Conservation (phyloP, 2,113 vertebrate species). For the Pampusana beccarii region DNA sequence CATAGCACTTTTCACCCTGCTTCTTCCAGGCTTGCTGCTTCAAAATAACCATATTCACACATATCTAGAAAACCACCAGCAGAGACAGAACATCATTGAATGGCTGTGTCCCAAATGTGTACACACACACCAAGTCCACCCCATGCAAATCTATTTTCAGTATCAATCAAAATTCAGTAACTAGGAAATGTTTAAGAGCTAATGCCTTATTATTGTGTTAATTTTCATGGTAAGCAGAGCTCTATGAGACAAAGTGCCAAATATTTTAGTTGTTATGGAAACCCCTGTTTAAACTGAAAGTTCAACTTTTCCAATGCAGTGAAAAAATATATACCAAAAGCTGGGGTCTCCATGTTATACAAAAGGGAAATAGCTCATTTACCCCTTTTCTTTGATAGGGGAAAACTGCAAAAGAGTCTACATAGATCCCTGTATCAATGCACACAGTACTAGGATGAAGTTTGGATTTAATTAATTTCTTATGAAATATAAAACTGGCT, state of each 20-base stretch:
- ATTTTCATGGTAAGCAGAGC: constrained; percentile 12
- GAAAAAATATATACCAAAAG: not conserved
- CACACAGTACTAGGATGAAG: not conserved
- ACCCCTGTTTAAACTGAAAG: constrained; percentile 14
- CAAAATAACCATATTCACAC: not conserved
- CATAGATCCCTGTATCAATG: not conserved
- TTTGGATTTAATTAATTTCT: not conserved
- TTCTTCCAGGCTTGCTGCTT: not conserved
- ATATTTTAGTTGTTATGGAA: constrained; percentile 51
- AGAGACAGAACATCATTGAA: not conserved
- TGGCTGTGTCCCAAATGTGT: not conserved
- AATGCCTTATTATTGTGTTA: not conserved
- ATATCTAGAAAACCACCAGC: not conserved
- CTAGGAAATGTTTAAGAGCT: not conserved
- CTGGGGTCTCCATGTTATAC: not conserved
- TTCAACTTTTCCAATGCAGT: constrained; percentile 10
- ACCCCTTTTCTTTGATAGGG: not conserved
- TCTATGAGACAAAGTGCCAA: constrained; percentile 5
- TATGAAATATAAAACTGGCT: not conserved
- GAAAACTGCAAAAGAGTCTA: not conserved
- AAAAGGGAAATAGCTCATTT: not conserved
- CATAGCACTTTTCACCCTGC: not conserved
- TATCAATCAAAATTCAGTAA: not conserved
- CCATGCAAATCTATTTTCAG: not conserved
- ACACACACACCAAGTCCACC: not conserved